Evolutionary conservation across 2,888 invertebrate genomes (phyloP).

Genomic region (Melipona bicolor): DNA sequence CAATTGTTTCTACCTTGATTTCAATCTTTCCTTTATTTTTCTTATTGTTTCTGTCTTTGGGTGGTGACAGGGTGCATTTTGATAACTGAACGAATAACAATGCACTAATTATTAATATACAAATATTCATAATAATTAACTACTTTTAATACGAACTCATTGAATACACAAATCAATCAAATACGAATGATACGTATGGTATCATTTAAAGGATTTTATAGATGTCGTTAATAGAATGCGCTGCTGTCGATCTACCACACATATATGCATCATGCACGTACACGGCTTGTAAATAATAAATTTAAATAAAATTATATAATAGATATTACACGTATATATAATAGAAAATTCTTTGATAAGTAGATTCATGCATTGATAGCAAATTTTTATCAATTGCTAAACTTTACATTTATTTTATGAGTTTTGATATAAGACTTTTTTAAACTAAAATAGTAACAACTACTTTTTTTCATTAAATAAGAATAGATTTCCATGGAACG

Average conservation of each 20-base stretch:
- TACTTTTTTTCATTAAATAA: neutral
- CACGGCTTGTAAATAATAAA: neutral
- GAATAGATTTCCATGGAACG: too few species aligned
- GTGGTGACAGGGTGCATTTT: slow-evolving; percentile 61
- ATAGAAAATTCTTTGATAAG: neutral
- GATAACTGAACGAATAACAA: slow-evolving; percentile 47
- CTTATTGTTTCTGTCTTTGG: slow-evolving; percentile 42
- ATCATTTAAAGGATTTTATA: slow-evolving; percentile 30
- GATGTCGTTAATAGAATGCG: slow-evolving; percentile 42
- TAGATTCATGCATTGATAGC: neutral
- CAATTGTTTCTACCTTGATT: slow-evolving; percentile 44
- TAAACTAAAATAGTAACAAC: neutral
- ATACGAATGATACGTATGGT: slow-evolving; percentile 2
- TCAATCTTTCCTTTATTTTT: slow-evolving; percentile 60
- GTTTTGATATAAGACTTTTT: neutral
- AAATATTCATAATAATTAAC: slow-evolving; percentile 57
- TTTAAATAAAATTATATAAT: neutral
- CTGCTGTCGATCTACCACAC: slow-evolving; percentile 19
- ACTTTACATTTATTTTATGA: slow-evolving; percentile 16
- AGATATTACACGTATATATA: neutral
- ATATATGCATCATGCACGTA: neutral
- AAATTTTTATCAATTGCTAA: neutral
- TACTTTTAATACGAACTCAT: slow-evolving; percentile 9
- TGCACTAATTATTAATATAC: slow-evolving; percentile 6
- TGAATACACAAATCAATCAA: neutral